These are phyloP conservation scores for Eledone cirrhosa DNA, from an alignment of 2,888 invertebrate genomes.

Conservation along the genomic window DNA sequence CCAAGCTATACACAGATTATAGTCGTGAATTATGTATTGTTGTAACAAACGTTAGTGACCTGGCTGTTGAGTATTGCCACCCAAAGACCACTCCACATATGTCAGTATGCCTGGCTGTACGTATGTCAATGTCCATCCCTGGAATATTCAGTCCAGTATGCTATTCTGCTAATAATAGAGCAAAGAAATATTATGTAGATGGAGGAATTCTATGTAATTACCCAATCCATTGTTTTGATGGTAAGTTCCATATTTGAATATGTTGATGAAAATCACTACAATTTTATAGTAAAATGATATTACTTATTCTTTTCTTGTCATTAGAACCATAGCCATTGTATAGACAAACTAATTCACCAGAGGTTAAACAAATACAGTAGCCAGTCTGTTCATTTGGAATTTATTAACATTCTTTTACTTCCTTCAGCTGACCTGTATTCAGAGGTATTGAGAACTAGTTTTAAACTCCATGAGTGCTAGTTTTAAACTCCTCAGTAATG, in stretches of 20 bases:
- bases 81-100: constrained; percentile 49
- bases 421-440: no score
- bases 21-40: constrained; percentile 55
- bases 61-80: constrained; percentile 61
- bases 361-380: no score
- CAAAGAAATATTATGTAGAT: constrained; percentile 51
- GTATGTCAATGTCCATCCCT: constrained; percentile 47
- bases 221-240: constrained; percentile 60
- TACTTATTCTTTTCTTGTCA: no score
- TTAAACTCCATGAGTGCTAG: no score
- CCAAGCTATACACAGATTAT: background rate
- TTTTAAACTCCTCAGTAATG: no score
- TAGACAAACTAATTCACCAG: no score
- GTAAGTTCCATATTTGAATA: constrained; percentile 40
- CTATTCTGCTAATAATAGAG: background rate
- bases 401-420: no score
- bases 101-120: constrained; percentile 41
- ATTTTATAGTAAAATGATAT: no score
- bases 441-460: no score
- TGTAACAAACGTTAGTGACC: constrained; percentile 62
- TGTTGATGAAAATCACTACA: no score
- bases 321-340: no score
- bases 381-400: no score
- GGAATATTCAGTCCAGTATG: constrained; percentile 31
- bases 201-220: constrained; percentile 60